A percentile compares a stretch with the other conserved stretches of the same genome.
Conservation (phyloP, 2,113 vertebrate genomes). For the Phyllostomus discolor region DNA sequence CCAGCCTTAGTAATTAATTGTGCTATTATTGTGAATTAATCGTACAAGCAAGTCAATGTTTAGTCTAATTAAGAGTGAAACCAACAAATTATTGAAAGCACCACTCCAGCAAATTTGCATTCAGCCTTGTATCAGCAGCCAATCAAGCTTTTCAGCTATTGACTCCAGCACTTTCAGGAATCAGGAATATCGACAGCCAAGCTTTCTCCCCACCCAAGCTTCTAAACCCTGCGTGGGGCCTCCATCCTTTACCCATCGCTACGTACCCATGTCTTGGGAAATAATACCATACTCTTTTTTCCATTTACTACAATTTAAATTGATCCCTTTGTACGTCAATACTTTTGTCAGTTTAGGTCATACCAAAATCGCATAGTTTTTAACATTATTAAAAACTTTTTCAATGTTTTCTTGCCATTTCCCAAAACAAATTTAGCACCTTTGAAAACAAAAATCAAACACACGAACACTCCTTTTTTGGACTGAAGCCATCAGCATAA, state of each 20-base stretch:
- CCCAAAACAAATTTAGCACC: neutral
- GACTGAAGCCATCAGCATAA: neutral
- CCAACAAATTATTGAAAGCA: slow-evolving; percentile 70
- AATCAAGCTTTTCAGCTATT: slow-evolving; percentile 4
- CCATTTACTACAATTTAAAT: neutral
- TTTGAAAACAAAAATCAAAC: neutral
- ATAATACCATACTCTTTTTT: neutral
- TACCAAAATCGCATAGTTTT: neutral
- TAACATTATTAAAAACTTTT: neutral
- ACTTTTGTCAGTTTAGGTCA: neutral
- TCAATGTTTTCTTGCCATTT: neutral
- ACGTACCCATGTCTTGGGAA: neutral
- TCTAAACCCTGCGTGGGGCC: neutral
- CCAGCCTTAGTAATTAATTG: slow-evolving; percentile 47
- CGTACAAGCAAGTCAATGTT: slow-evolving; percentile 61
- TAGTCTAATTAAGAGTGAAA: slow-evolving; percentile 70
- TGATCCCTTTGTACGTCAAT: neutral
- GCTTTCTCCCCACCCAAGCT: neutral
- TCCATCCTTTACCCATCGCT: neutral
- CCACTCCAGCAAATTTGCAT: slow-evolving; percentile 59
- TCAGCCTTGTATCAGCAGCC: slow-evolving; percentile 14
- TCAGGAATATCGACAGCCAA: neutral
- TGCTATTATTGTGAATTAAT: slow-evolving; percentile 69
- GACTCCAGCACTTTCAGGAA: neutral
- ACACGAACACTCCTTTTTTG: neutral